Evolutionary conservation across 2,113 vertebrate genomes (phyloP), one percentile per base, ranked within the genome.

Genomic region (Tapirus terrestris): DNA sequence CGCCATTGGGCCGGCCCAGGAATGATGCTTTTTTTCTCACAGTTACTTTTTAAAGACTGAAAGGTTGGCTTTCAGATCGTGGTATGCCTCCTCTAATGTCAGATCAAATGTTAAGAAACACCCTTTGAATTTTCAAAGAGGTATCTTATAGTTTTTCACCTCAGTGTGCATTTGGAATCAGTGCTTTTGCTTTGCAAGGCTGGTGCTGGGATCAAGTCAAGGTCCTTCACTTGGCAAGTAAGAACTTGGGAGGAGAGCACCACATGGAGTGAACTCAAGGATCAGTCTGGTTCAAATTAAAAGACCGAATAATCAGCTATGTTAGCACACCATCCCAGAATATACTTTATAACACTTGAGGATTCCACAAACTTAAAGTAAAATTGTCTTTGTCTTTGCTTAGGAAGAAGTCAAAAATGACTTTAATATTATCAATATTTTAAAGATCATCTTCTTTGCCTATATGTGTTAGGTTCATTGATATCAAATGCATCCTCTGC

Each of bases 31-130:
- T 39, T 97, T 63, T 4, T 96, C 97, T 86, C n/a, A 73, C 63
- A 94, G 60, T 75, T 93, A 80, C 16, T 61, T 8, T 25, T 82
- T n/a, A 45, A 97, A 97, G 87, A 97, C 76, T 73, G 89, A 97
- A 98, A 96, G 56, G 39, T 96, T 91, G 56, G 53, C 0, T 92
- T 87, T 94, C 94, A 96, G 81, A 91, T 83, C 96, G 97, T 31
- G 70, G 33, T 27, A 94, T 0, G 0, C 33, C 25, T 83, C 21
- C 39, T 63, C 27, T 53, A 76, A 72, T 10, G 75, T 93, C 61
- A 75, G 45, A 60, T 58, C 58, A 56, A 79, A 76, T 45, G 58
- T 39, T 61, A 80, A 65, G 48, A 87, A 58, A 27, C 25, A 70
- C 31, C 16, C 33, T 90, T 83, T 63, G 79, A 63, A 60, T 91